A percentile compares a stretch with the other conserved stretches of the same genome.
These are phyloP conservation scores for Ypsolopha sequella DNA, from an alignment of 2,888 invertebrate species.

Conservation along the genomic window DNA sequence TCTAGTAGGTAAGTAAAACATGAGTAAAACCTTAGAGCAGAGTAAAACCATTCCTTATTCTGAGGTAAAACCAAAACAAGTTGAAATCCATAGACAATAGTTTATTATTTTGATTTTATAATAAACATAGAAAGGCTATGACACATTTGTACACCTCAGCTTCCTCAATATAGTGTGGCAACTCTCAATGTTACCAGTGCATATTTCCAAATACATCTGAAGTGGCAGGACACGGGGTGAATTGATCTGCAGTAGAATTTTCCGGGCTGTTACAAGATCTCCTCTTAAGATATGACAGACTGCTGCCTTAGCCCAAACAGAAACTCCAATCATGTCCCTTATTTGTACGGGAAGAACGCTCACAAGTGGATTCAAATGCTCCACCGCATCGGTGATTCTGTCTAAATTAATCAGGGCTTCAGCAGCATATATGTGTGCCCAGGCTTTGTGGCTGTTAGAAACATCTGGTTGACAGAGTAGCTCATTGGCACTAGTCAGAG, in stretches of 20 bases:
- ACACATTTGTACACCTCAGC: constrained; percentile 24
- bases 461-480: constrained; percentile 78
- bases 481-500: constrained; percentile 82
- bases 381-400: constrained; percentile 84
- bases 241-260: constrained; percentile 59
- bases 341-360: constrained; percentile 52
- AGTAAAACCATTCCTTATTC: too few species aligned
- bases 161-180: constrained; percentile 58
- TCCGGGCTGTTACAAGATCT: constrained; percentile 56
- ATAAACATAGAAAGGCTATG: background rate
- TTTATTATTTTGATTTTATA: background rate
- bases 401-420: constrained; percentile 89
- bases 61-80: too few species aligned
- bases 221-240: constrained; percentile 58
- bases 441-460: constrained; percentile 71
- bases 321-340: constrained; percentile 58
- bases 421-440: constrained; percentile 91
- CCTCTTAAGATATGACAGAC: constrained; percentile 61
- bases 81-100: too few species aligned
- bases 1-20: too few species aligned
- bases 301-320: constrained; percentile 66
- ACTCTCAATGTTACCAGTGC: constrained; percentile 62
- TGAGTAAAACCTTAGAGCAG: too few species aligned
- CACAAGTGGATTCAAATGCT: constrained; percentile 80
- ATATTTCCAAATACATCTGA: constrained; percentile 71